A percentile compares a stretch with the other conserved stretches of the same genome.
phyloP scores from a whole-genome alignment of 2,797 vertebrate species.

The Peromyscus eremicus region DNA sequence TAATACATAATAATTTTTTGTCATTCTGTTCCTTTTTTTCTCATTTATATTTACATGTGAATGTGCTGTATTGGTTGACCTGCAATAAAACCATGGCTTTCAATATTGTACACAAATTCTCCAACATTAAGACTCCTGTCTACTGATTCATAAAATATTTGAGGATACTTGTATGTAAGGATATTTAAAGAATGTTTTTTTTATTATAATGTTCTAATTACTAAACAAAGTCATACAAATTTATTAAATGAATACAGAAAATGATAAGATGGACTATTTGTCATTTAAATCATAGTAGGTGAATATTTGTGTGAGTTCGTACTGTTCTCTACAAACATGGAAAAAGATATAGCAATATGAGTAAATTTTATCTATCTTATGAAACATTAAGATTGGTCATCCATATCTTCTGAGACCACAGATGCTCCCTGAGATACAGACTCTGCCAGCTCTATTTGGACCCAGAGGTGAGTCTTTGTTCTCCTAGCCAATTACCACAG shows the following conservation, averaged over 20 bases:
- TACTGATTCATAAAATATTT: not conserved
- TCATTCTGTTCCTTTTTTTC: not conserved
- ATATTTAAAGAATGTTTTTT: not conserved
- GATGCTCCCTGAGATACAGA: too few relatives aligned
- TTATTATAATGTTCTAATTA: not conserved
- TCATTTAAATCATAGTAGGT: not conserved
- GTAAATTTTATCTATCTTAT: not conserved
- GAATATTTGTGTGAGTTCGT: not conserved
- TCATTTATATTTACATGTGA: not conserved
- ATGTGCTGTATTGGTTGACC: not conserved
- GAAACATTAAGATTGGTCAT: not conserved
- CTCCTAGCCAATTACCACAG: too few relatives aligned
- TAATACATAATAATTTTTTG: not conserved
- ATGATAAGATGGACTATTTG: not conserved
- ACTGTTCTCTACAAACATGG: not conserved
- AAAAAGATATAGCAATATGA: not conserved
- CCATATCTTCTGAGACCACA: too few relatives aligned
- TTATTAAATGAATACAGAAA: conserved; percentile 2
- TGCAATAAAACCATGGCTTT: not conserved
- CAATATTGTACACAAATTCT: not conserved
- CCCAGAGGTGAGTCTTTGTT: too few relatives aligned
- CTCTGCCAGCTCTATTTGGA: too few relatives aligned
- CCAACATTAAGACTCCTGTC: too few relatives aligned
- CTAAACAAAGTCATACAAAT: not conserved
- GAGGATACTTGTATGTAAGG: not conserved